phyloP scores from a whole-genome alignment of 2,888 invertebrate genomes.

The Dorcus parallelipipedus region DNA sequence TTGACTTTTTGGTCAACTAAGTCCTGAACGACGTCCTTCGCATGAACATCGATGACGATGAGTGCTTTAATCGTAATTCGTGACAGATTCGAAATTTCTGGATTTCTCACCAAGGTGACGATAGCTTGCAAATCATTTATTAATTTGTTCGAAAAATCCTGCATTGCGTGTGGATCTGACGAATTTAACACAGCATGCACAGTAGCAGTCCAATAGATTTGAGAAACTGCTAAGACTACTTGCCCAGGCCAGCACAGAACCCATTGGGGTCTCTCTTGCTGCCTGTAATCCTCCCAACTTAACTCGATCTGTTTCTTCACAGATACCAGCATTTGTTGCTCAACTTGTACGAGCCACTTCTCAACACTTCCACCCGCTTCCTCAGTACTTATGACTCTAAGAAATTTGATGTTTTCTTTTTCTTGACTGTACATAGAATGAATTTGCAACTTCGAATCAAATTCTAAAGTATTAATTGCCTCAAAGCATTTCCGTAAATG shows the following conservation, averaged over 20 bases:
- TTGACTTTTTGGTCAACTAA: slow-evolving; percentile 61
- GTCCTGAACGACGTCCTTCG: slow-evolving; percentile 74
- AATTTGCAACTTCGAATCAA: slow-evolving; percentile 70
- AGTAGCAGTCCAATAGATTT: slow-evolving; percentile 80
- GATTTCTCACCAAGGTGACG: slow-evolving; percentile 59
- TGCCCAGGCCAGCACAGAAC: slow-evolving; percentile 77
- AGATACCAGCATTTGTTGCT: slow-evolving; percentile 75
- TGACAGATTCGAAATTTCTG: slow-evolving; percentile 65
- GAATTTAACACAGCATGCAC: slow-evolving; percentile 67
- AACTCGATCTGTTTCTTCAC: slow-evolving; percentile 65
- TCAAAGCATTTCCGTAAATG: slow-evolving; percentile 87
- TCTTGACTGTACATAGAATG: slow-evolving; percentile 74
- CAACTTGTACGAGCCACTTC: slow-evolving; percentile 81
- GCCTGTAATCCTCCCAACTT: slow-evolving; percentile 64
- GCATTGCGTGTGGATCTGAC: slow-evolving; percentile 50
- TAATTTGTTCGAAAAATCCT: slow-evolving; percentile 56
- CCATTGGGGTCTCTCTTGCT: slow-evolving; percentile 62
- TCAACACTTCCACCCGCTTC: slow-evolving; percentile 81
- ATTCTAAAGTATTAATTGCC: slow-evolving; percentile 72
- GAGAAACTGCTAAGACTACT: slow-evolving; percentile 74
- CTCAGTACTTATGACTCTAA: slow-evolving; percentile 61
- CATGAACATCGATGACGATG: slow-evolving; percentile 83
- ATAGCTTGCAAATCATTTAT: slow-evolving; percentile 68
- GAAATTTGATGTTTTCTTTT: slow-evolving; percentile 66
- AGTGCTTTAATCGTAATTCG: slow-evolving; percentile 78